Evolutionary conservation across 2,113 vertebrate genomes (phyloP), one percentile per base, ranked within the genome.

Genomic region (Nymphicus hollandicus): DNA sequence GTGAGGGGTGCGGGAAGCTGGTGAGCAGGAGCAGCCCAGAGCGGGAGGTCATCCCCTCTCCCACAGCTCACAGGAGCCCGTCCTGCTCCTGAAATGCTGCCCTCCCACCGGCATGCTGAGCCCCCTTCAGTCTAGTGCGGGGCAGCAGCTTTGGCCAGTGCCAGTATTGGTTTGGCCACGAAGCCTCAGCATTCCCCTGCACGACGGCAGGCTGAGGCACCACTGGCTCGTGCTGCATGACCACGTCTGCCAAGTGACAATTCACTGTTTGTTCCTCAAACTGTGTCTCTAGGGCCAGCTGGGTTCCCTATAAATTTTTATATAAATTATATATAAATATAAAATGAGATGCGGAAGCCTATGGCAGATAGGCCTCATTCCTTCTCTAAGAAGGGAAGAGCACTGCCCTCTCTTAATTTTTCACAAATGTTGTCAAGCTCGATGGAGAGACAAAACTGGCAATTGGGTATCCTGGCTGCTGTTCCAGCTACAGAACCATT

Each of bases 321-420:
- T 68, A 41, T 41, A 41, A 13, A 41, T 41, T 41, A 41, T 41
- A 41, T 56, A 64, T 29, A 95, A 92, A 85, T 63, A 58, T 60
- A 63, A 94, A 94, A 77, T 79, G 80, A 90, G 91, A 87, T 80
- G 91, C 81, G 91, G 86, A 91, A 94, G 90, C 55, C 86, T 22
- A 17, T 74, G 86, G 93, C 90, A 58, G 82, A 49, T 18, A 87
- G 44, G 55, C 93, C 39, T 84, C 19, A 12, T 81, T 88, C 71
- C 69, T 60, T 33, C 73, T 61, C 41, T 35, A 69, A 60, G 76
- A 52, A 19, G 65, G 60, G 60, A 91, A 96, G 87, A 85, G 72
- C 77, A 27, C n/a, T 58, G 41, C 58, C 28, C 55, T 69, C 82
- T 79, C 81, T 71, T 88, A 85, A 81, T 95, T 86, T 90, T 83